A percentile compares a stretch with the other conserved stretches of the same genome.
Evolutionary conservation across 2,113 vertebrate species (phyloP).

Genomic region (Gnathonemus echidnorhynchus): DNA sequence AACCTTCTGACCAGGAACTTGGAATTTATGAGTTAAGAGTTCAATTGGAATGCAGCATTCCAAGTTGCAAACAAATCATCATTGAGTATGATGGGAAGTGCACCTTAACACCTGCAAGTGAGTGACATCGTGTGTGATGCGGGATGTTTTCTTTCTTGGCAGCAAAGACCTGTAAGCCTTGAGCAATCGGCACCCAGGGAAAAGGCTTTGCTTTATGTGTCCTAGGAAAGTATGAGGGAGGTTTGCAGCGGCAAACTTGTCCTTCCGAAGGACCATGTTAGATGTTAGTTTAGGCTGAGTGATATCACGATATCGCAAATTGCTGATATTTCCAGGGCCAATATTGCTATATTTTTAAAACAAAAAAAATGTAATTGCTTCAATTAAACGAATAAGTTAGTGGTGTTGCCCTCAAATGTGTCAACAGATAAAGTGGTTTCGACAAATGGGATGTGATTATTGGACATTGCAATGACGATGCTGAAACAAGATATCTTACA

Average conservation of each 20-base stretch:
- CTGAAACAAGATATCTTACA: neutral
- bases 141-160: neutral
- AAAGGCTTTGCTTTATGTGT: neutral
- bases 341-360: neutral
- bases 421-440: neutral
- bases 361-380: neutral
- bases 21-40: too few species aligned
- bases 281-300: neutral
- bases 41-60: too few species aligned
- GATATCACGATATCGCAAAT: neutral
- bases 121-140: neutral
- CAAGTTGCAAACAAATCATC: neutral
- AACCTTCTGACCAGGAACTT: too few species aligned
- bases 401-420: neutral
- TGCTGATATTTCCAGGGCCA: neutral
- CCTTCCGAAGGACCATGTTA: neutral
- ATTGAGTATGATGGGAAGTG: neutral
- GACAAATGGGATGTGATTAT: neutral
- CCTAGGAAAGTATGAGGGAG: neutral
- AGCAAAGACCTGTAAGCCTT: neutral
- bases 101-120: neutral
- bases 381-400: neutral
- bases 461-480: neutral
- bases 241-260: neutral
- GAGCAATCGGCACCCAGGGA: neutral